Evolutionary conservation across 2,888 invertebrate genomes (phyloP).

Genomic region (Acrobasis repandana): DNA sequence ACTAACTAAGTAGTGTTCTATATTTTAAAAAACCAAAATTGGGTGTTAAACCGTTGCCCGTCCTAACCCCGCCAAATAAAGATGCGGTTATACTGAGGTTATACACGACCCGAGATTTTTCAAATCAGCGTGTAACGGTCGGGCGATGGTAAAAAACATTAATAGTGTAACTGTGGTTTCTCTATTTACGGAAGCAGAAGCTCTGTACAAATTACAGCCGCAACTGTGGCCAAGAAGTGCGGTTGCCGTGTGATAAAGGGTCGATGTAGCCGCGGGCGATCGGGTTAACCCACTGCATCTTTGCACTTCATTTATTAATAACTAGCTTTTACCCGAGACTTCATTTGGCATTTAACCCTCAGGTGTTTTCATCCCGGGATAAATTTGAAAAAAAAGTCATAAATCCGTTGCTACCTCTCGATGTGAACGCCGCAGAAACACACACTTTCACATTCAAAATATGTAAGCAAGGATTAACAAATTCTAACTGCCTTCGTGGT

Average conservation of each 20-base stretch:
- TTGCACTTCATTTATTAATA: not conserved
- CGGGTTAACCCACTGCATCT: slow-evolving; percentile 5
- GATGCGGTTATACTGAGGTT: slow-evolving; percentile 59
- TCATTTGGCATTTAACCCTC: too few relatives aligned
- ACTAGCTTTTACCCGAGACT: not conserved
- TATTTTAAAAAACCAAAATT: not conserved
- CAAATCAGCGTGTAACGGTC: slow-evolving; percentile 57
- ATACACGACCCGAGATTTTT: slow-evolving; percentile 42
- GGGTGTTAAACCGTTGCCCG: slow-evolving; percentile 25
- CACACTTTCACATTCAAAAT: too few relatives aligned
- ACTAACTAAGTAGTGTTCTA: too few relatives aligned
- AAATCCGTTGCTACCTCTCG: too few relatives aligned
- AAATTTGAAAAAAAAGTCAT: too few relatives aligned
- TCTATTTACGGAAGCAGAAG: slow-evolving; percentile 77
- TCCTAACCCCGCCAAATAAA: slow-evolving; percentile 43
- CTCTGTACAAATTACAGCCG: slow-evolving; percentile 66
- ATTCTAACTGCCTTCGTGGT: too few relatives aligned
- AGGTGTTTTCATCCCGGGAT: too few relatives aligned
- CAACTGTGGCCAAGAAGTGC: slow-evolving; percentile 59
- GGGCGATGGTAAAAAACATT: slow-evolving; percentile 62
- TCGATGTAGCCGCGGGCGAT: slow-evolving; percentile 27
- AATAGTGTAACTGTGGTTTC: slow-evolving; percentile 74
- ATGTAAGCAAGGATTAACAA: too few relatives aligned
- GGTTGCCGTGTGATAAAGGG: slow-evolving; percentile 52
- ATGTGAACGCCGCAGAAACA: too few relatives aligned